Evolutionary conservation across 2,888 invertebrate genomes (phyloP).

Genomic region (Drosophila sordidula): DNA sequence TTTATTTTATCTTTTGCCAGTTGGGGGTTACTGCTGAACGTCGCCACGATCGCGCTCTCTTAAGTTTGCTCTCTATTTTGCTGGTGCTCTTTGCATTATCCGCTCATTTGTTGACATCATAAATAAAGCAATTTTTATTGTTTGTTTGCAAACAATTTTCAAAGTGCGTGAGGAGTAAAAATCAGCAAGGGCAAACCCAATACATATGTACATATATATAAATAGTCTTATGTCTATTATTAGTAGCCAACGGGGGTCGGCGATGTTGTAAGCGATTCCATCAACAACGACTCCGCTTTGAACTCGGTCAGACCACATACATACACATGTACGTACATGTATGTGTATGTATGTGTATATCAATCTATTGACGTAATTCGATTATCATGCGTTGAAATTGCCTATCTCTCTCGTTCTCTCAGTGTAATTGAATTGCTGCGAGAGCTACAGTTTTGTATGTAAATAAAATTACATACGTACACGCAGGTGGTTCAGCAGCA

Average conservation of each 20-base stretch:
- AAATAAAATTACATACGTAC: neutral
- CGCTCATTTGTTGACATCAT: slow-evolving; percentile 47
- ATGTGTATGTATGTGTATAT: slow-evolving; percentile 17
- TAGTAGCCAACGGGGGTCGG: neutral
- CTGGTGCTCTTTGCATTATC: slow-evolving; percentile 11
- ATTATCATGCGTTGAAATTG: slow-evolving; percentile 60
- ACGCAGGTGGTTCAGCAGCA: slow-evolving; percentile 1
- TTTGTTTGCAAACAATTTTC: slow-evolving; percentile 58
- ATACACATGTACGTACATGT: slow-evolving; percentile 10
- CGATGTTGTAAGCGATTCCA: slow-evolving; percentile 17
- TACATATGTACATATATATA: too few relatives aligned
- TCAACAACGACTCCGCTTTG: slow-evolving; percentile 45
- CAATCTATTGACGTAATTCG: slow-evolving; percentile 65
- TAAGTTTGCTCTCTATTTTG: slow-evolving; percentile 12
- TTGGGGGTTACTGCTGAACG: slow-evolving; percentile 4
- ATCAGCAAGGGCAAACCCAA: slow-evolving; percentile 4
- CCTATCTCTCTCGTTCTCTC: slow-evolving; percentile 10
- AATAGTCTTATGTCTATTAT: neutral
- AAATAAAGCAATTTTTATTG: slow-evolving; percentile 38
- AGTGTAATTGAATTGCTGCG: neutral
- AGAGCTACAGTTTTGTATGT: neutral
- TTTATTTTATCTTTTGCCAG: slow-evolving; percentile 31
- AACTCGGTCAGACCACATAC: slow-evolving; percentile 15
- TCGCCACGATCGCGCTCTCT: slow-evolving; percentile 35
- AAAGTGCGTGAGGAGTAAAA: slow-evolving; percentile 3